Base-by-base conservation (phyloP, 1,140 invertebrate species). In the Drosophila rhopaloa region DNA sequence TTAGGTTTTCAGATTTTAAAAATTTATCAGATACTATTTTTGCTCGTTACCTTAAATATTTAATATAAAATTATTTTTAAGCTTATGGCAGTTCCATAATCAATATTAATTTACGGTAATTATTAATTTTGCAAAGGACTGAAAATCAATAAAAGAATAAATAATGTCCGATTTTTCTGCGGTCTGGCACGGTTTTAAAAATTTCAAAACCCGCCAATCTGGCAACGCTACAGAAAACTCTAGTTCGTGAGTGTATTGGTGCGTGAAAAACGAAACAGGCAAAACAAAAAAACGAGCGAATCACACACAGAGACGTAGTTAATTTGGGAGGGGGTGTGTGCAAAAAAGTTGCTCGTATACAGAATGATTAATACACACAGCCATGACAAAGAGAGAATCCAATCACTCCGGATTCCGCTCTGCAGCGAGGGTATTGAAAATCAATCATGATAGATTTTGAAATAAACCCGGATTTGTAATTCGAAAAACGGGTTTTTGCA, bases 251-350 rank as follows among this genome's bases (percentile, higher is more conserved):
- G 65, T 68, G 65, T 68, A 65, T 68, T 65, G 59, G 65, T 43
- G 65, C 44, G 65, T 67, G 38, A 68, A 68, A 29, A 50, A 29
- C 14, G 63, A 63, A 50, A 62, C 46, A 38, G 58, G 63, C 58
- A 67, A 40, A 66, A 50, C 37, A 46, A 37, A 62, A 67, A 61
- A 67, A 62, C 63, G 46, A 50, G 37, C 58, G 63, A 67, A 43
- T 62, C 44, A 38, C 58, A 50, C 46, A 67, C 63, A 67, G 63
- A 41, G 63, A 41, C 63, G 63, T 67, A 67, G 63, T 62, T 48
- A 13, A 48, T 16, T 50, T 50, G 13, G n/a, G 27, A 66, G 27
- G 27, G 58, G 63, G 37, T 44, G 6, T 57, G 50, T 57, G 37
- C 48, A 13, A 37, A 53, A 51, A 62, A 61, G 35, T 58, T 24